phyloP scores from a whole-genome alignment of 1,140 invertebrate genomes.

The Oreohelix idahoensis region DNA sequence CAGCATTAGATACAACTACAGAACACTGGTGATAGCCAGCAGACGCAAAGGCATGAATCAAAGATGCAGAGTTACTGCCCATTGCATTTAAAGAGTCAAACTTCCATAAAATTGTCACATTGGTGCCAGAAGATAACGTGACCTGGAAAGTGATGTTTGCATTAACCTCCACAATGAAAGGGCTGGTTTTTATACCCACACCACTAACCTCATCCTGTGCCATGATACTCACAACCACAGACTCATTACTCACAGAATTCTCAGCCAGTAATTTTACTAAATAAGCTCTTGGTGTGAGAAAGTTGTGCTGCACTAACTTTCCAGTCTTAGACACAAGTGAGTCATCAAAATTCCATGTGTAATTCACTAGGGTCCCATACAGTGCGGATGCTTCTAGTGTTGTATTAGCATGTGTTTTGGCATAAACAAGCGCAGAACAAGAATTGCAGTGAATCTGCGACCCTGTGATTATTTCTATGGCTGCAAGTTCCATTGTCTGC shows the following conservation, averaged over 20 bases:
- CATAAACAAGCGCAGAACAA: constrained; percentile 38
- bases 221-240: constrained; percentile 4
- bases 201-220: constrained; percentile 42
- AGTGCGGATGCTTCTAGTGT: constrained; percentile 30
- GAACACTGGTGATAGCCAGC: constrained; percentile 8
- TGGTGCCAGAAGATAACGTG: constrained; percentile 35
- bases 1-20: constrained; percentile 47
- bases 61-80: constrained; percentile 3
- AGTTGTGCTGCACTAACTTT: background rate
- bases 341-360: constrained; percentile 40
- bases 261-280: background rate
- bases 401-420: constrained; percentile 28
- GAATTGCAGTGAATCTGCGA: constrained; percentile 45
- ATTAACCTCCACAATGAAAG: background rate
- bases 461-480: constrained; percentile 46
- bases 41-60: background rate
- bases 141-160: constrained; percentile 21
- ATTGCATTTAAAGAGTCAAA: constrained; percentile 39
- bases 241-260: constrained; percentile 33
- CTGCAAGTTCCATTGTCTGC: constrained; percentile 30
- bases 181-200: constrained; percentile 25
- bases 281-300: background rate
- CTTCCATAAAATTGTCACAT: constrained; percentile 42
- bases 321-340: background rate
- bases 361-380: constrained; percentile 37